Evolutionary conservation across 2,797 vertebrate species (phyloP), one percentile per base, ranked within the genome.

Genomic region (Pipistrellus kuhlii): DNA sequence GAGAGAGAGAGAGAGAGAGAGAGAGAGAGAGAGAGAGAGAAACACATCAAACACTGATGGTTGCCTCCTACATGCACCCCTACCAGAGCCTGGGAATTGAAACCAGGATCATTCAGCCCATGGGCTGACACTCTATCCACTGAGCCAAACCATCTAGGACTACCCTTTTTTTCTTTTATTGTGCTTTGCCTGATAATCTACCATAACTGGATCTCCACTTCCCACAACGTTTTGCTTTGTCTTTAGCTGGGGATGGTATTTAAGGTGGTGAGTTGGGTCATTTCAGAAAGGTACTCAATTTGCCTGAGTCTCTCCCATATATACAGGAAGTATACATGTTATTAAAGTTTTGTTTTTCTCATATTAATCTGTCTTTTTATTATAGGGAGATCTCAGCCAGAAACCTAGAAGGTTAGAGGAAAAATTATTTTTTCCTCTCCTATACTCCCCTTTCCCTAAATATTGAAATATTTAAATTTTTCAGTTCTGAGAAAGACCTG

Each of bases 401-500:
- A 38, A 88, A 44, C 76, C 55, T 87, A 73, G 32, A 55, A 92
- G 4, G 35, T 69, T 41, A 69, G 32, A 84, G 21, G 15, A 53
- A 59, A 76, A 82, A 81, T 75, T 46, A 46, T 38, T 73, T 78
- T 64, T 57, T 59, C 17, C 6, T 77, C 48, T 62, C n/a, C 15
- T 71, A 20, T 12, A 44, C 8, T 69, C 53, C 62, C 53, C 82
- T 90, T 82, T 38, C 10, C 21, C 12, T 92, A 15, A 85, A 46
- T 90, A 82, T 46, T 94, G 69, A 82, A 59, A 41, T 86, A 82
- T 46, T 94, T 75, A 82, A 59, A 41, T 86, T 32, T 66, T 82
- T 69, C 2, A 30, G 20, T 81, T 93, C 18, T 92, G 20, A 62
- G 55, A 77, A 35, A 89, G 62, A 46, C 23, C 18, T 78, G 30